Evolutionary conservation across 1,140 invertebrate species (phyloP).

Genomic region (Chironomus tepperi): DNA sequence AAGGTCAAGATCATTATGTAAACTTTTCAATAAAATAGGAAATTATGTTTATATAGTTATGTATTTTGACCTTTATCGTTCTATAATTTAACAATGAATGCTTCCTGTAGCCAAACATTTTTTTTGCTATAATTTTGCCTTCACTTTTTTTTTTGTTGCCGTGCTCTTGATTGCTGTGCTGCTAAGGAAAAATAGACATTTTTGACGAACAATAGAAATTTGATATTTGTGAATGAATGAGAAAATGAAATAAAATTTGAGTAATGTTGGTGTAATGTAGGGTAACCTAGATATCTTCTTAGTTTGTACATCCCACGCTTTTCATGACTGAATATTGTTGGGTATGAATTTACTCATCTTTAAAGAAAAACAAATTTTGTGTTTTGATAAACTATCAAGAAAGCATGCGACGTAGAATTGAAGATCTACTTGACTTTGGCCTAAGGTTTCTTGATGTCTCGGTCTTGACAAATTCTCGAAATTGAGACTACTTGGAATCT

Average conservation of each 20-base stretch:
- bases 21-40: conserved; percentile 23
- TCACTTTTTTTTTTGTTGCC: background rate
- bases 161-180: background rate
- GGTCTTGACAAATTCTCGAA: no score
- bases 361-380: no score
- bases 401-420: no score
- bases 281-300: background rate
- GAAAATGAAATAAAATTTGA: background rate
- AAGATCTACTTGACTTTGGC: no score
- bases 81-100: conserved; percentile 4
- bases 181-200: no score
- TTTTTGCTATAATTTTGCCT: background rate
- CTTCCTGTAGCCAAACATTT: background rate
- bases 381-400: no score
- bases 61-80: conserved; percentile 17
- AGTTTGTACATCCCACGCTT: no score
- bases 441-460: no score
- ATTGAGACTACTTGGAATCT: no score
- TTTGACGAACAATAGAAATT: no score
- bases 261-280: background rate
- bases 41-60: conserved; percentile 20
- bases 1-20: conserved; percentile 24
- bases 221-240: background rate
- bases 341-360: no score
- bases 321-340: no score